Evolutionary conservation across 1,140 invertebrate genomes (phyloP).

Genomic region (Atta colombica): DNA sequence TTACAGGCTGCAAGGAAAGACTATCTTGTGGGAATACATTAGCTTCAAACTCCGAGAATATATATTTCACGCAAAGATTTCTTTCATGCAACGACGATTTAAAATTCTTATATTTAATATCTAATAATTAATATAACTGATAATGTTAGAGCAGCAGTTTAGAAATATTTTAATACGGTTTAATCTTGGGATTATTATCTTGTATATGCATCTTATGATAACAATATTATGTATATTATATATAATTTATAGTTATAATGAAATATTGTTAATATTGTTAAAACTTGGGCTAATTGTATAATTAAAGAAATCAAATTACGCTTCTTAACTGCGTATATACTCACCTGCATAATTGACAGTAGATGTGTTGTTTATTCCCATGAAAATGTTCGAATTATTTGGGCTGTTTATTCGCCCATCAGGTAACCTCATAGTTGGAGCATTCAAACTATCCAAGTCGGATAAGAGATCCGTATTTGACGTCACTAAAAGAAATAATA

Average conservation of each 20-base stretch:
- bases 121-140: not conserved
- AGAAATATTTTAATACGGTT: not conserved
- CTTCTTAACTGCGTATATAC: constrained; percentile 4
- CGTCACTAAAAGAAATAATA: constrained; percentile 65
- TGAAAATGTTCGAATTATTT: constrained; percentile 83
- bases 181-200: not conserved
- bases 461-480: constrained; percentile 88
- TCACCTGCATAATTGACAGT: constrained; percentile 79
- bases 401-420: constrained; percentile 75
- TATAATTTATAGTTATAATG: not conserved
- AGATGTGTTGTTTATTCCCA: constrained; percentile 62
- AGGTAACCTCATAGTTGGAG: constrained; percentile 76
- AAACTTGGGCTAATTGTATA: not conserved
- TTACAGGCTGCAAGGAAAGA: constrained; percentile 83
- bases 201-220: not conserved
- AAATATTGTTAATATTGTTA: constrained; percentile 39
- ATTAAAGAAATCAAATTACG: not conserved
- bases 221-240: constrained; percentile 14
- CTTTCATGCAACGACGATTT: constrained; percentile 16
- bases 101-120: constrained; percentile 1
- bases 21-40: constrained; percentile 82
- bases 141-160: not conserved
- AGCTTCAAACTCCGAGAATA: constrained; percentile 50
- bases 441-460: constrained; percentile 86
- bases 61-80: constrained; percentile 9